Evolutionary conservation across 2,113 vertebrate species (phyloP).

Genomic region (Microtus montanus): DNA sequence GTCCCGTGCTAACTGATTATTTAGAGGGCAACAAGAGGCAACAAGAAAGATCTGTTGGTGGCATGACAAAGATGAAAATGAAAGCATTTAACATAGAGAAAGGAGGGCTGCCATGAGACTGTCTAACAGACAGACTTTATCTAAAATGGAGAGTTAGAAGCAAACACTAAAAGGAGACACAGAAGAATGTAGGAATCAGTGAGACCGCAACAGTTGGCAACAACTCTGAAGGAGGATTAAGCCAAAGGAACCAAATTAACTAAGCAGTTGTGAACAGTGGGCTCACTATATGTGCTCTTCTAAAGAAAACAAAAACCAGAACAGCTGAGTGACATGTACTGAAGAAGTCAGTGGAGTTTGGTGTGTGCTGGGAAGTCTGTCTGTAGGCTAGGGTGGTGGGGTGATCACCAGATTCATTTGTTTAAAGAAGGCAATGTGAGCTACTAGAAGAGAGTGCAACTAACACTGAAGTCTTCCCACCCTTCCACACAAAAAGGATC

Average conservation of each 20-base stretch:
- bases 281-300: neutral
- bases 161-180: neutral
- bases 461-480: neutral
- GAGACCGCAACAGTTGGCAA: neutral
- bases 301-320: conserved; percentile 22
- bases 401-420: neutral
- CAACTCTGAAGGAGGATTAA: neutral
- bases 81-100: neutral
- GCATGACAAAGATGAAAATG: neutral
- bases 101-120: neutral
- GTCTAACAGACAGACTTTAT: neutral
- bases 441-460: neutral
- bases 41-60: neutral
- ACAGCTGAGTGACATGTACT: neutral
- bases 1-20: neutral
- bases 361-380: neutral
- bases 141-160: neutral
- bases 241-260: neutral
- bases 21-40: neutral
- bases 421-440: conserved; percentile 2
- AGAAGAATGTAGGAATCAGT: neutral
- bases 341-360: neutral
- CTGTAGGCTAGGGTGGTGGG: neutral
- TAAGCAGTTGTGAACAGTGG: neutral
- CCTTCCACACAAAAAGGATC: neutral